These are phyloP conservation scores for Eurystomus glaucurus DNA, from an alignment of 2,797 vertebrate genomes.

Conservation along the genomic window DNA sequence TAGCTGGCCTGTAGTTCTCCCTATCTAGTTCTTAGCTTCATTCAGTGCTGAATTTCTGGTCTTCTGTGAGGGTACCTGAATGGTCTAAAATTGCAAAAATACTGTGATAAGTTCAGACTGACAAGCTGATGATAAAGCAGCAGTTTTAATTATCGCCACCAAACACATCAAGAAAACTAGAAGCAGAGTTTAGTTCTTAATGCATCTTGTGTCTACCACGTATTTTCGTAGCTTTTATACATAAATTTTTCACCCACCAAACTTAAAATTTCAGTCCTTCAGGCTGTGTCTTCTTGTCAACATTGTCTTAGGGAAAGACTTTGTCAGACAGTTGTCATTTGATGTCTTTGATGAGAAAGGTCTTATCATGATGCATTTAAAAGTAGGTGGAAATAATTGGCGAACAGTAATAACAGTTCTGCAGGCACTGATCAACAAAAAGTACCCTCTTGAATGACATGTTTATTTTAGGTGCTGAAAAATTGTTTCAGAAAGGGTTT, in stretches of 20 bases:
- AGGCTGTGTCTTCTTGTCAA: slow-evolving; percentile 9
- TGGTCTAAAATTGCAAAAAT: slow-evolving; percentile 34
- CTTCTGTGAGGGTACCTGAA: slow-evolving; percentile 43
- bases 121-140: neutral
- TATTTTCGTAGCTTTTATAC: neutral
- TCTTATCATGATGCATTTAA: slow-evolving; percentile 19
- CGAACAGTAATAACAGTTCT: slow-evolving; percentile 61
- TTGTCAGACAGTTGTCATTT: slow-evolving; percentile 29
- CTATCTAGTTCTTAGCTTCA: neutral
- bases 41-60: slow-evolving; percentile 26
- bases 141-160: neutral
- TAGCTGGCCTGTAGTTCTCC: neutral
- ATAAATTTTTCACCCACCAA: slow-evolving; percentile 16
- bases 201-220: fast-evolving
- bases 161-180: neutral
- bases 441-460: slow-evolving; percentile 22
- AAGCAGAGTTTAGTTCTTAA: neutral
- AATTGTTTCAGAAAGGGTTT: slow-evolving; percentile 15
- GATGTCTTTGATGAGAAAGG: slow-evolving; percentile 44
- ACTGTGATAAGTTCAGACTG: neutral
- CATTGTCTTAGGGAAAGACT: neutral
- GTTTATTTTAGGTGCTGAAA: slow-evolving; percentile 61
- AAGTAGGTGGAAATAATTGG: slow-evolving; percentile 59
- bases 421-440: slow-evolving; percentile 45
- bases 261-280: slow-evolving; percentile 5